Base-by-base conservation (phyloP, 1,140 invertebrate genomes). In the Calephelis nemesis region DNA sequence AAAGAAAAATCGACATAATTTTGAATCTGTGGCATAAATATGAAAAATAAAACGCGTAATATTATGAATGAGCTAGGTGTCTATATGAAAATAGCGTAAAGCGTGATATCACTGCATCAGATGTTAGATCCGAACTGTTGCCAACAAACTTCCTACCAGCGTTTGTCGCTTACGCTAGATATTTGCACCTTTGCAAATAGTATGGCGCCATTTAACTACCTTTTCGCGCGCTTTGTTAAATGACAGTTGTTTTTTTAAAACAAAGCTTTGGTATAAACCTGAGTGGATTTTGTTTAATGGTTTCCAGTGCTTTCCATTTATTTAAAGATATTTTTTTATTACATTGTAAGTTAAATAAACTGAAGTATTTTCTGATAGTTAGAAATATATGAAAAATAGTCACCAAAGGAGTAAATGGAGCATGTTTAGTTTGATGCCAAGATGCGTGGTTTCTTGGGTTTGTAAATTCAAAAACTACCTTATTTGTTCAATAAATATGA, bases 181-280 rank as follows among this genome's bases (percentile, higher is more conserved):
- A 84, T 83, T 83, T 78, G 76, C 83, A 85, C 83, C 82, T 83
- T 83, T 83, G 80, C 82, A 74, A 79, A 86, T 85, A 81, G 78
- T 81, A 82, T 73, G 79, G 77, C 74, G 73, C 70, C 80, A 79
- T 82, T 80, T 81, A 79, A 77, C 78, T 79, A 65, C 78, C 74
- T 70, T 76, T 84, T 81, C 77, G 69, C 78, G 78, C 74, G 75
- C 75, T 77, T 77, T 82, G 79, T 74, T 70, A 70, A 74, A 76
- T 62, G 40, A 45, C 65, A 47, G 50, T 10, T 47, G 50, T 54
- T 49, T 62, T 67, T 71, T 66, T 71, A 52, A 62, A 50, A 15
- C 65, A 67, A 63, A 47, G 68, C 68, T 71, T 63, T 47, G 10
- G 11, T 6, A 12, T 15, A 7, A 19, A 63, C 13, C 47, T 11